Base-by-base conservation (phyloP, 2,113 vertebrate genomes). In the Lepus timidus region DNA sequence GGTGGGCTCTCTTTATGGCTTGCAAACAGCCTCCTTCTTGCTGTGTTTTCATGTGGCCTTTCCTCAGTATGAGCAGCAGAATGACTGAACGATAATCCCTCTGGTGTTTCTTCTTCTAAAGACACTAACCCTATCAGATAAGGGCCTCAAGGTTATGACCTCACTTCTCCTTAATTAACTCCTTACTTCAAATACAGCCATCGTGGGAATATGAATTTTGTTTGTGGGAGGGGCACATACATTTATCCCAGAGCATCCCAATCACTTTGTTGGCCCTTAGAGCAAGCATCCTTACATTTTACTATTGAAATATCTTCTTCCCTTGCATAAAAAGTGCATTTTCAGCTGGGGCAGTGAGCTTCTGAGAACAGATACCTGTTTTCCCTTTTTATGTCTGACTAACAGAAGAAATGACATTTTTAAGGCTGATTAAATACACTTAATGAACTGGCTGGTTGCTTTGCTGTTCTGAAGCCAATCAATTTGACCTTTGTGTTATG, bases 341-440 rank as follows among this genome's bases (percentile, higher is more conserved):
- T 90, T 3, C 8, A 93, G 67, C 3, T 23, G 62, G 83, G 65
- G 62, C 7, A 68, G 58, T 33, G 31, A 85, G 17, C 9, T 19
- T 68, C 49, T 49, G 19, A 82, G 80, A 17, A 67, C 7, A 78
- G 49, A 90, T 36, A 52, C 7, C 4, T 90, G 6, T 29, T 75
- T 93, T 8, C 94, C 20, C 13, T 64, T 80, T 61, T 55, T 68
- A 82, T 79, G 25, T 65, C 19, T 65, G 58, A 94, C 51, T 33
- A 82, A 23, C 52, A 86, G 51, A 14, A 17, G 19, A 52, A 25
- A 75, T 4, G 17, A 12, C 11, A 95, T 9, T 80, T 70, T 64
- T 74, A 75, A 65, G 33, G 36, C 33, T 71, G 85, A 93, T 62
- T 71, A 90, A 92, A 73, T 70, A 93, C 19, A 86, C 22, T 79